A percentile compares a stretch with the other conserved stretches of the same genome.
Evolutionary conservation across 1,140 invertebrate species (phyloP).

Genomic region (Drosophila persimilis): DNA sequence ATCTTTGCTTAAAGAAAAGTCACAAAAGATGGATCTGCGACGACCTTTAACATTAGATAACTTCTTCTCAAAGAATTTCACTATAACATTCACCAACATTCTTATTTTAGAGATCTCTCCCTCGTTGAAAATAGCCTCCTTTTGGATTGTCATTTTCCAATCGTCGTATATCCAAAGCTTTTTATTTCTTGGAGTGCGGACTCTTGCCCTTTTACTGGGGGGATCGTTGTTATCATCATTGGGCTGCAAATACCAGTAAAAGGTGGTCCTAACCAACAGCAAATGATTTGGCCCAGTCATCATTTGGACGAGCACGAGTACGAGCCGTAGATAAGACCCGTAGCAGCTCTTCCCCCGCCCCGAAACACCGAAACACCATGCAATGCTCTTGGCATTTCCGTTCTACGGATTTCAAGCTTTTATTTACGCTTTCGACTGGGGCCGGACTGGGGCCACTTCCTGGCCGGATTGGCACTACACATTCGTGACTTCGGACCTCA

Average conservation of each 20-base stretch:
- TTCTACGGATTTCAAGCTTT: slow-evolving; percentile 42
- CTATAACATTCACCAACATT: no score
- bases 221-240: background rate
- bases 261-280: slow-evolving; percentile 13
- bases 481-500: slow-evolving; percentile 58
- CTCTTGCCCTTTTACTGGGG: background rate
- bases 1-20: no score
- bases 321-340: slow-evolving; percentile 14
- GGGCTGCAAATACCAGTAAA: no score
- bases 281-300: slow-evolving; percentile 37
- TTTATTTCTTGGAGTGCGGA: background rate
- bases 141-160: no score
- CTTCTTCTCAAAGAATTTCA: no score
- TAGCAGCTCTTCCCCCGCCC: background rate
- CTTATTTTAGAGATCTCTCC: no score
- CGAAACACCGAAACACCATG: background rate
- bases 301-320: background rate
- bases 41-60: no score
- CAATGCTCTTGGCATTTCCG: slow-evolving; percentile 65
- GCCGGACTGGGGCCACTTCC: slow-evolving; percentile 41
- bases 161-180: no score
- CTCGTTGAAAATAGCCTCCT: no score
- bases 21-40: no score
- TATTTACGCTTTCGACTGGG: slow-evolving; percentile 28
- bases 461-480: slow-evolving; percentile 37